Base-by-base conservation (phyloP, 2,888 invertebrate species). In the Napeogenes inachia region DNA sequence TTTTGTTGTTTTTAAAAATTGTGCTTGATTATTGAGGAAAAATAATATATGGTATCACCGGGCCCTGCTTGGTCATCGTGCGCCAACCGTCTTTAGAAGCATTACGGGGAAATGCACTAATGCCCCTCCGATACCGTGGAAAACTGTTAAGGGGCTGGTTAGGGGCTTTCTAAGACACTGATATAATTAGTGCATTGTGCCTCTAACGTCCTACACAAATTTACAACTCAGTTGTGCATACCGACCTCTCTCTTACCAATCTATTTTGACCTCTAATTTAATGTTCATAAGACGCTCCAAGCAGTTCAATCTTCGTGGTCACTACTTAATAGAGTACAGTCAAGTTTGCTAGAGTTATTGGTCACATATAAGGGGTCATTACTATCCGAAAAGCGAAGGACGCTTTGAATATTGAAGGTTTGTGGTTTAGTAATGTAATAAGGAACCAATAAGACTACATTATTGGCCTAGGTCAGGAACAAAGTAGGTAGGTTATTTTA, bases 61-160 rank as follows among this genome's bases (percentile, higher is more conserved):
- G 60, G 55, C 75, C 58, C 68, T 72, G 71, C 73, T 79, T 80
- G 88, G 89, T 87, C 89, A 88, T 84, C 86, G 83, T 79, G 78
- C 77, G 78, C 77, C 83, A 79, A 82, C 81, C 85, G 84, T 87
- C 87, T 88, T 89, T 87, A 83, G 85, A 79, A 80, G 89, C 86
- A 89, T 89, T 90, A 89, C 85, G 76, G 84, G 72, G 83, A 88
- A 89, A 89, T 89, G 88, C 89, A 87, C 88, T 90, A 90, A 90
- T 87, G 88, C 89, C 78, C 78, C 81, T 81, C 70, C 86, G 77
- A 86, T 86, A 85, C 86, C 75, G 77, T 80, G 87, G 85, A 89
- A 90, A 90, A 89, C 88, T 89, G 89, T 89, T 89, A 89, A 89
- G 90, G 89, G 89, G 89, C 80, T 86, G 87, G 87, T 87, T 87